Percentiles rank a stretch among this genome's conserved stretches.
These are phyloP conservation scores for Parasteatoda lunata DNA, from an alignment of 2,888 invertebrate species.

Conservation along the genomic window DNA sequence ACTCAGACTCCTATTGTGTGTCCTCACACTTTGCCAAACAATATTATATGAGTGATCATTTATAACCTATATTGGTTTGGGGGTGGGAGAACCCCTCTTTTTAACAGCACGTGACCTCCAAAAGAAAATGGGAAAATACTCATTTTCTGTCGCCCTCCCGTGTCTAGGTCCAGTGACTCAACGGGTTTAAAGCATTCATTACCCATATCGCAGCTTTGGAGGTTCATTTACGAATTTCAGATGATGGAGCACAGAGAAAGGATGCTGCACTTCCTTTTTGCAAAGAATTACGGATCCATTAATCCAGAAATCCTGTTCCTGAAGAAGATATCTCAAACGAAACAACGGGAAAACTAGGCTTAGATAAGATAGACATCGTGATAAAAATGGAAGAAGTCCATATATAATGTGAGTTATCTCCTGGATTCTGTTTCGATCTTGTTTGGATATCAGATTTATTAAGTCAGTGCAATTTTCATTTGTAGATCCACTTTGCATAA, in stretches of 20 bases:
- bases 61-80: constrained; percentile 45
- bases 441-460: no score
- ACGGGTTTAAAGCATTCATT: neutral
- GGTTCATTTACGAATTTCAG: no score
- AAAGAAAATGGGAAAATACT: neutral
- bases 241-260: neutral
- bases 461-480: no score
- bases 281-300: neutral
- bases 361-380: no score
- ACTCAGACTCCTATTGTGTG: neutral
- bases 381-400: no score
- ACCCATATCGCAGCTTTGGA: no score
- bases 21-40: neutral
- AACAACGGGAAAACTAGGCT: no score
- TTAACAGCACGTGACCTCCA: constrained; percentile 25
- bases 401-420: no score
- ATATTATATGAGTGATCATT: constrained; percentile 30
- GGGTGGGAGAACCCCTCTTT: neutral
- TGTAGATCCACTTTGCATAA: no score
- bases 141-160: constrained; percentile 7
- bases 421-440: no score
- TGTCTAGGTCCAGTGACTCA: constrained; percentile 7
- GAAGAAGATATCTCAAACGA: no score
- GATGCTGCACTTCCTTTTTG: neutral
- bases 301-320: neutral